A percentile compares a stretch with the other conserved stretches of the same genome.
Evolutionary conservation across 2,797 vertebrate genomes (phyloP).

Genomic region (Cephalopachus bancanus): DNA sequence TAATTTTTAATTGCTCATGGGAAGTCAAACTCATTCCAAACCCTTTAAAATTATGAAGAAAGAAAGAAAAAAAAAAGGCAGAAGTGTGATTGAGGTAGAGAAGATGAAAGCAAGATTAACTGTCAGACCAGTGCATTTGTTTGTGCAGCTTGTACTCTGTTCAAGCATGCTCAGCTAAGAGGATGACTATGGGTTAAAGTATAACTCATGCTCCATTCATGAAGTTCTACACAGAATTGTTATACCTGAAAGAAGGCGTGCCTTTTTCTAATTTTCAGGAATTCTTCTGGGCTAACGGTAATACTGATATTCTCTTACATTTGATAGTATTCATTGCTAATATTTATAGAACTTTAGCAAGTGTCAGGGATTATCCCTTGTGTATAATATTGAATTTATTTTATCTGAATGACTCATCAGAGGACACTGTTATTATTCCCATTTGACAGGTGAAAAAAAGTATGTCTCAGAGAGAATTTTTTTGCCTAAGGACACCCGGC

Average conservation of each 20-base stretch:
- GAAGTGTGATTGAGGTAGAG: not conserved
- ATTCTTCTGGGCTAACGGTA: not conserved
- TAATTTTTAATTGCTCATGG: not conserved
- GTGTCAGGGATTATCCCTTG: not conserved
- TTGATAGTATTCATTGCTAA: not conserved
- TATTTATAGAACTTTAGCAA: not conserved
- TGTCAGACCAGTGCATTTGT: accelerated
- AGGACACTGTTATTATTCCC: not conserved
- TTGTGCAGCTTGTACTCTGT: not conserved
- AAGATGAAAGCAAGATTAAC: not conserved
- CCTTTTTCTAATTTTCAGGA: not conserved
- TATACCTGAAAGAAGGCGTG: accelerated
- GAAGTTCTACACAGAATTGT: not conserved
- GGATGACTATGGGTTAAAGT: not conserved
- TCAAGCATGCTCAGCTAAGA: not conserved
- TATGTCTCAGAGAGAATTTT: not conserved
- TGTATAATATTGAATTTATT: not conserved
- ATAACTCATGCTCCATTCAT: not conserved
- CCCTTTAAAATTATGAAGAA: not conserved
- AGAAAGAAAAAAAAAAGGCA: not conserved
- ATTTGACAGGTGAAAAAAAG: not conserved
- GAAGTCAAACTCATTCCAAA: not conserved
- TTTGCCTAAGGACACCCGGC: not conserved
- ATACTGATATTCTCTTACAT: not conserved
- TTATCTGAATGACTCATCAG: not conserved